A percentile compares a stretch with the other conserved stretches of the same genome.
phyloP scores from a whole-genome alignment of 2,888 invertebrate species.

The Exocentrus adspersus region DNA sequence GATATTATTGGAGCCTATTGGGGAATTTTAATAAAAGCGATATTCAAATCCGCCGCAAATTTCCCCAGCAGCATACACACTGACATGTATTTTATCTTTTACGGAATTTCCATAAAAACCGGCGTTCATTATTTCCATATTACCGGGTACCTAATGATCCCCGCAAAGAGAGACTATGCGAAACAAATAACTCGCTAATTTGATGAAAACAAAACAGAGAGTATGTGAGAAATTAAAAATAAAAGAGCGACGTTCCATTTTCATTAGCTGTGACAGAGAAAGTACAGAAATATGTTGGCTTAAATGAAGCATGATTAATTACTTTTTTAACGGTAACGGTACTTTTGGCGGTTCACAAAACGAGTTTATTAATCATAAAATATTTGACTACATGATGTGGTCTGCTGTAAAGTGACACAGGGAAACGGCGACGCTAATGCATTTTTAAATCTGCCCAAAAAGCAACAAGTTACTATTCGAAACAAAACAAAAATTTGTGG shows the following conservation, averaged over 20 bases:
- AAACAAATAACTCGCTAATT: conserved; percentile 25
- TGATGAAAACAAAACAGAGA: conserved; percentile 26
- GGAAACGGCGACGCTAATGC: too few relatives aligned
- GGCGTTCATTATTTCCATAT: conserved; percentile 12
- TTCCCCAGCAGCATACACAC: not conserved
- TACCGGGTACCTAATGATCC: conserved; percentile 15
- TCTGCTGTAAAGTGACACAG: too few relatives aligned
- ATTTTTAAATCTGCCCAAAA: too few relatives aligned
- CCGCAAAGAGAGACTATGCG: conserved; percentile 13
- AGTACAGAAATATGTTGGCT: conserved; percentile 21
- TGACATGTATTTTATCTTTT: conserved; percentile 1
- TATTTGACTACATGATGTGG: not conserved
- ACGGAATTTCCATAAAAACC: not conserved
- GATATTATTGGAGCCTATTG: not conserved
- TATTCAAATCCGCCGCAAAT: conserved; percentile 1
- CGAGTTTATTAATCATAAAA: conserved; percentile 12
- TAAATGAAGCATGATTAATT: conserved; percentile 25
- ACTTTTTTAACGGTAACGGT: conserved; percentile 18
- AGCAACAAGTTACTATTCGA: too few relatives aligned
- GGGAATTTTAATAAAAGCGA: not conserved
- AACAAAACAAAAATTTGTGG: too few relatives aligned
- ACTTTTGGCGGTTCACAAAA: conserved; percentile 5
- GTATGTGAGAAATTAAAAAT: conserved; percentile 27
- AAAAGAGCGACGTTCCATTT: conserved; percentile 22
- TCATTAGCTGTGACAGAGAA: conserved; percentile 16